These are phyloP conservation scores for Orius insidiosus DNA, from an alignment of 1,140 invertebrate genomes.

Conservation along the genomic window DNA sequence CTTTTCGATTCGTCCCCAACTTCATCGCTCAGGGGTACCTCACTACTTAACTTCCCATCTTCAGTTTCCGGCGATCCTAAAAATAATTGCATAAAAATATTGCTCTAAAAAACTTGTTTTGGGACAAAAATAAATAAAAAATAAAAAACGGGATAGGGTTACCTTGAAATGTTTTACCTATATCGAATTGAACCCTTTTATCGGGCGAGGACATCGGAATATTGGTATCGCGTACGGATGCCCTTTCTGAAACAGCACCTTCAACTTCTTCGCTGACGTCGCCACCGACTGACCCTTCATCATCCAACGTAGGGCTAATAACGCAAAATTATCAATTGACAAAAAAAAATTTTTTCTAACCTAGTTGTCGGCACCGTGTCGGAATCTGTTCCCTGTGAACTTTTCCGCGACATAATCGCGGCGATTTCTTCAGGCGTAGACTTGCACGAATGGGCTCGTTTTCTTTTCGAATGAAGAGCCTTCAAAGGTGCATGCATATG, in stretches of 20 bases:
- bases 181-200: constrained; percentile 25
- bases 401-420: constrained; percentile 13
- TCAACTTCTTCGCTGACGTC: constrained; percentile 2
- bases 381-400: constrained; percentile 8
- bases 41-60: neutral
- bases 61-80: constrained; percentile 3
- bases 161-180: constrained; percentile 15
- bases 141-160: neutral
- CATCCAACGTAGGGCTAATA: neutral
- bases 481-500: constrained; percentile 45
- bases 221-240: constrained; percentile 4
- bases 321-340: constrained; percentile 2
- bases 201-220: constrained; percentile 20
- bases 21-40: constrained; percentile 2
- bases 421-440: constrained; percentile 15
- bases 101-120: too few relatives aligned
- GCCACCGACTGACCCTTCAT: neutral
- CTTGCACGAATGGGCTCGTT: constrained; percentile 1
- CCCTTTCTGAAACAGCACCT: constrained; percentile 11
- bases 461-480: constrained; percentile 22
- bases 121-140: constrained; percentile 2
- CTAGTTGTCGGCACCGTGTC: constrained; percentile 2
- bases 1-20: constrained; percentile 5
- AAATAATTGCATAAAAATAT: neutral
- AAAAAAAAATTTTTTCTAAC: neutral